Conservation (phyloP, 2,797 vertebrate species). For the Rhincodon typus region DNA sequence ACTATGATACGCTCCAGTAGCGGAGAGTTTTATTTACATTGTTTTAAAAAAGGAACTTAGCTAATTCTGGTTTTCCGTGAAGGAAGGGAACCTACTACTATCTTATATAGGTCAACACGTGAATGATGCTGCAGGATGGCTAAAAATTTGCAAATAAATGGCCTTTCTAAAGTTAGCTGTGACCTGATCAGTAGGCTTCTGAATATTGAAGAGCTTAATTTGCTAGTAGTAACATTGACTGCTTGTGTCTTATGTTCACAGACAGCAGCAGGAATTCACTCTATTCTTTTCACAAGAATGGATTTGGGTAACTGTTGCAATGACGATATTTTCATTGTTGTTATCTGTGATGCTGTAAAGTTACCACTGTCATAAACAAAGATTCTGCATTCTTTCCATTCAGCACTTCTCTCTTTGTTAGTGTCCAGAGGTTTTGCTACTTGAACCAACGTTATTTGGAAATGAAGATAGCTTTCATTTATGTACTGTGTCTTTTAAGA, state of each 20-base stretch:
- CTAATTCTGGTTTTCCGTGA: too few relatives aligned
- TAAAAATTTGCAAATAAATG: neutral
- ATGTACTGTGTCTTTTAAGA: neutral
- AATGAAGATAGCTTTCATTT: neutral
- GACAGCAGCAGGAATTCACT: neutral
- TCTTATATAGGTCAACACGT: neutral
- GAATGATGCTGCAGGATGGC: neutral
- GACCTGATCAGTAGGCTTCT: neutral
- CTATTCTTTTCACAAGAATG: neutral
- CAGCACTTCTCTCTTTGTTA: neutral
- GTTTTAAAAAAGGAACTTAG: neutral
- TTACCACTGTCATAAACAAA: neutral
- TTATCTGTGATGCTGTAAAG: neutral
- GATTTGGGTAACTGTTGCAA: neutral
- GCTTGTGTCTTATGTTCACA: neutral
- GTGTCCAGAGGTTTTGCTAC: neutral
- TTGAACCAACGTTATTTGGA: neutral
- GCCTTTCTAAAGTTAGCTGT: neutral
- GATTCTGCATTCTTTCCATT: neutral
- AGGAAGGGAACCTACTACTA: neutral
- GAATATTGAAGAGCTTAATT: neutral
- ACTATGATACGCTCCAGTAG: neutral
- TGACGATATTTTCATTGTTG: neutral
- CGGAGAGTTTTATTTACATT: neutral
- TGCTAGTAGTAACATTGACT: neutral